Percentiles rank a stretch among this genome's conserved stretches.
Evolutionary conservation across 1,140 invertebrate genomes (phyloP).

Genomic region (Drosophila erecta): DNA sequence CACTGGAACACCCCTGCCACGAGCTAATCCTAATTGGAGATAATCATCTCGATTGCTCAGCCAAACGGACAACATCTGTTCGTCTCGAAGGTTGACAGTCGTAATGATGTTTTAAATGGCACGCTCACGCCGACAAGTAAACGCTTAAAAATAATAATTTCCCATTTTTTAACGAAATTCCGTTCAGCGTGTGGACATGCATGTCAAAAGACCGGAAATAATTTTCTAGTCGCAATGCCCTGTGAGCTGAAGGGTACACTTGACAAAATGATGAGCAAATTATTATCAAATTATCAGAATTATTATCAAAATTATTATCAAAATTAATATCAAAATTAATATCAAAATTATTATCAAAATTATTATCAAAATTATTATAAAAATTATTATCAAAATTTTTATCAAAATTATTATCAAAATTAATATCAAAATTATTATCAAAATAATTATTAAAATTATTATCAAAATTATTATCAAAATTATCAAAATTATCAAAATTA

Average conservation of each 20-base stretch:
- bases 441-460: too few relatives aligned
- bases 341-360: too few relatives aligned
- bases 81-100: slow-evolving; percentile 59
- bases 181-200: slow-evolving; percentile 42
- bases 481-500: too few relatives aligned
- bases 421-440: too few relatives aligned
- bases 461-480: too few relatives aligned
- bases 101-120: slow-evolving; percentile 81
- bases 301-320: too few relatives aligned
- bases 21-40: slow-evolving; percentile 77
- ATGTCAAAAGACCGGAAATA: slow-evolving; percentile 81
- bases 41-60: slow-evolving; percentile 73
- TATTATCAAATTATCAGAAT: too few relatives aligned
- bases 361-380: too few relatives aligned
- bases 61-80: slow-evolving; percentile 63
- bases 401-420: too few relatives aligned
- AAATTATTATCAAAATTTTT: too few relatives aligned
- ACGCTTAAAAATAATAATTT: slow-evolving; percentile 75
- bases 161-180: slow-evolving; percentile 47
- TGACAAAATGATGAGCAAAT: background rate
- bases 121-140: slow-evolving; percentile 54
- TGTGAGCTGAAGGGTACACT: slow-evolving; percentile 3
- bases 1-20: slow-evolving; percentile 42
- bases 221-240: slow-evolving; percentile 68
- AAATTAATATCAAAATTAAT: too few relatives aligned